Percentiles rank a stretch among this genome's conserved stretches.
Conservation (phyloP, 2,888 invertebrate species). For the Neria commutata region DNA sequence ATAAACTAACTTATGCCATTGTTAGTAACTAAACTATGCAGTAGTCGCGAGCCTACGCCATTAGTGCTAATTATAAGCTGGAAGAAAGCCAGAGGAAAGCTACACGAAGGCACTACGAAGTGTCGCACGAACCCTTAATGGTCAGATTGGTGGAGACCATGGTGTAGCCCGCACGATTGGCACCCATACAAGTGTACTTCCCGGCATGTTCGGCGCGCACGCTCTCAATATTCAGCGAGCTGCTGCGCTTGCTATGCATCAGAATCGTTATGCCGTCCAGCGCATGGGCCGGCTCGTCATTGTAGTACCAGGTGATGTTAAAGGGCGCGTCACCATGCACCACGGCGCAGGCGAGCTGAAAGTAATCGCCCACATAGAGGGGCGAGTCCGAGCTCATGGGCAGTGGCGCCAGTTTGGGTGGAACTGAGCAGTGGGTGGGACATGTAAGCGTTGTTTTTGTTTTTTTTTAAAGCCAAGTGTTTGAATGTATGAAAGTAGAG, state of each 20-base stretch:
- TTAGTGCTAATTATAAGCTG: too few species aligned
- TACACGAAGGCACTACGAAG: too few species aligned
- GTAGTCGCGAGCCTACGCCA: too few species aligned
- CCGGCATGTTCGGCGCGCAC: constrained; percentile 72
- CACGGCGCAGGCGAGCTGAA: constrained; percentile 70
- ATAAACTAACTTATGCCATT: too few species aligned
- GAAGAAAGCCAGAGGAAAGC: too few species aligned
- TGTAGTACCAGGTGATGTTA: constrained; percentile 77
- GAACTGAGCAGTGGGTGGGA: constrained; percentile 61
- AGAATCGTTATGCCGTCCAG: constrained; percentile 50
- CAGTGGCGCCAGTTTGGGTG: constrained; percentile 70
- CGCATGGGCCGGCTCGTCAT: constrained; percentile 58
- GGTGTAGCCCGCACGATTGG: constrained; percentile 67
- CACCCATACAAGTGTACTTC: constrained; percentile 75
- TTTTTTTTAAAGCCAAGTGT: too few species aligned
- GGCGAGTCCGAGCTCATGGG: constrained; percentile 67
- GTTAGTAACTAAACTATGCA: too few species aligned
- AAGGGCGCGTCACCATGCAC: constrained; percentile 82
- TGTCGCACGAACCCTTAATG: constrained; percentile 59
- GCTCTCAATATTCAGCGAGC: constrained; percentile 69
- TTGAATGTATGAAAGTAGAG: constrained; percentile 20
- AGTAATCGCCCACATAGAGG: constrained; percentile 68
- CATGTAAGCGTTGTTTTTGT: background rate
- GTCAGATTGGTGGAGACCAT: constrained; percentile 54
- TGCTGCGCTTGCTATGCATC: constrained; percentile 67